Conservation (phyloP, 2,888 invertebrate genomes). For the Parnassius glacialis region DNA sequence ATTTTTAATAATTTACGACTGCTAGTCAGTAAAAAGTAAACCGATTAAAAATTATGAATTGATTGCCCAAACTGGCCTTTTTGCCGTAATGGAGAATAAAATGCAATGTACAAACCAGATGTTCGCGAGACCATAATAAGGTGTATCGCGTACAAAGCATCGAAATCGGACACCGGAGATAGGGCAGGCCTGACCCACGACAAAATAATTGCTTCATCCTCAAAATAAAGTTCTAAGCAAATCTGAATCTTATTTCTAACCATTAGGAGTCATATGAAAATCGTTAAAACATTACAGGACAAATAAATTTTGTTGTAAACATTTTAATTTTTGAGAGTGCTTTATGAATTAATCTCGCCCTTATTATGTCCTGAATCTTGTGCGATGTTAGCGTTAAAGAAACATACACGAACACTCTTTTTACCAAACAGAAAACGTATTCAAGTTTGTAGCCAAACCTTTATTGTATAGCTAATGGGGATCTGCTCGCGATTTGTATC, state of each 20-base stretch:
- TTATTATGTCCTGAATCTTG: slow-evolving; percentile 35
- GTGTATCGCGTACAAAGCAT: slow-evolving; percentile 77
- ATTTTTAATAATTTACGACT: too few species aligned
- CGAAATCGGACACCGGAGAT: slow-evolving; percentile 79
- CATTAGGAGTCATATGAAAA: slow-evolving; percentile 31
- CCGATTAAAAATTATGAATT: slow-evolving; percentile 44
- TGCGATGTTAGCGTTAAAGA: slow-evolving; percentile 23
- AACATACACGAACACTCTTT: slow-evolving; percentile 33
- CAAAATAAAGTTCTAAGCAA: slow-evolving; percentile 41
- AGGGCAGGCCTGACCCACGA: slow-evolving; percentile 65
- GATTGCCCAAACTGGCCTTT: slow-evolving; percentile 48
- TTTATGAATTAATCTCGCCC: slow-evolving; percentile 53
- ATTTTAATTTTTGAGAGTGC: slow-evolving; percentile 72
- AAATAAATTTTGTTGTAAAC: slow-evolving; percentile 43
- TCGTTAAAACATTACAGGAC: slow-evolving; percentile 8
- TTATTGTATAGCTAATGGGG: slow-evolving; percentile 56
- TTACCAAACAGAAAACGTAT: slow-evolving; percentile 33
- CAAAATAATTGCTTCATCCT: slow-evolving; percentile 52
- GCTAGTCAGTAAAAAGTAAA: too few species aligned
- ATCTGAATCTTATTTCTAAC: slow-evolving; percentile 39
- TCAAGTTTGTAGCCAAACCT: slow-evolving; percentile 47
- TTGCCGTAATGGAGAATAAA: slow-evolving; percentile 68
- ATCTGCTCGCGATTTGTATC: slow-evolving; percentile 67
- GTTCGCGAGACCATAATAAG: slow-evolving; percentile 77
- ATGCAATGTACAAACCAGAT: slow-evolving; percentile 68